A percentile compares a stretch with the other conserved stretches of the same genome.
phyloP scores from a whole-genome alignment of 2,888 invertebrate species.

The Boloria selene region DNA sequence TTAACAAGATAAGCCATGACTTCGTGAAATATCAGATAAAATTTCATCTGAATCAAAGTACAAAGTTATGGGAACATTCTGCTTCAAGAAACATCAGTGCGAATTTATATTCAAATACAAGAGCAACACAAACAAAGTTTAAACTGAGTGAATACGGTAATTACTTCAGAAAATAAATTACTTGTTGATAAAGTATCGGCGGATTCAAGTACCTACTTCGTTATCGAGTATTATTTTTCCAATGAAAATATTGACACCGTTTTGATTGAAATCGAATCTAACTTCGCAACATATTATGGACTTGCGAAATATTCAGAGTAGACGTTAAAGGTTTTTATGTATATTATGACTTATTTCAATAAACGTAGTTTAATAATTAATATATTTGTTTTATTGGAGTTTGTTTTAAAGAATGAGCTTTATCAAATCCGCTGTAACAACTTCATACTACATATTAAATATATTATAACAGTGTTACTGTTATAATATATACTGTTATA shows the following conservation, averaged over 20 bases:
- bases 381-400: too few relatives aligned
- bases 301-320: too few relatives aligned
- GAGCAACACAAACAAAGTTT: slow-evolving; percentile 16
- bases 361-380: too few relatives aligned
- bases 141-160: slow-evolving; percentile 10
- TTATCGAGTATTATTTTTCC: neutral
- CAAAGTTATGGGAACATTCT: slow-evolving; percentile 18
- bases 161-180: slow-evolving; percentile 7
- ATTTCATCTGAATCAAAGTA: slow-evolving; percentile 8
- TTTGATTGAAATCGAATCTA: too few relatives aligned
- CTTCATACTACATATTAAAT: too few relatives aligned
- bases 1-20: neutral
- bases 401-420: too few relatives aligned
- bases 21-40: slow-evolving; percentile 8
- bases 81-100: slow-evolving; percentile 22
- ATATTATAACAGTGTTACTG: too few relatives aligned
- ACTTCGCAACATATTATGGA: too few relatives aligned
- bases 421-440: too few relatives aligned
- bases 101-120: slow-evolving; percentile 20
- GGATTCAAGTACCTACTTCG: neutral
- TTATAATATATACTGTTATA: too few relatives aligned
- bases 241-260: neutral
- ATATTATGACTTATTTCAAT: too few relatives aligned
- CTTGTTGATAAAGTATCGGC: slow-evolving; percentile 18
- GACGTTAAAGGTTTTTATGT: too few relatives aligned